phyloP scores from a whole-genome alignment of 2,797 vertebrate species.

The Erethizon dorsatum region DNA sequence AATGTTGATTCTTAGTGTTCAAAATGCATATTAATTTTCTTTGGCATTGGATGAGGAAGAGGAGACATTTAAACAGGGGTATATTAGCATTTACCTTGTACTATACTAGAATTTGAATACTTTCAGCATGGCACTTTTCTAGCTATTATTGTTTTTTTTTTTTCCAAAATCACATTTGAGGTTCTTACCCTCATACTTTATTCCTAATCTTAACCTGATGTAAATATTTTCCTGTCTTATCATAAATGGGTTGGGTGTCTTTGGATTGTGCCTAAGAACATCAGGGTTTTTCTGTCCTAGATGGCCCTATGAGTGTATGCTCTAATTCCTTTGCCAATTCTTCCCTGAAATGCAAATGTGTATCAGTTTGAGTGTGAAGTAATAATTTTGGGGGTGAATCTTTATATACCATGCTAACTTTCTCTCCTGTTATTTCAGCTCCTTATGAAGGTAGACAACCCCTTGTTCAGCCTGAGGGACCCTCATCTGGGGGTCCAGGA shows the following conservation, averaged over 20 bases:
- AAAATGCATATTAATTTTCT: slow-evolving; percentile 44
- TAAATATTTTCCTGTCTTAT: slow-evolving; percentile 46
- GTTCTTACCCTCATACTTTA: neutral
- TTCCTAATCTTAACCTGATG: slow-evolving; percentile 29
- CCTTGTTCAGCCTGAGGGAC: slow-evolving; percentile 90
- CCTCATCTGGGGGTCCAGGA: slow-evolving; percentile 91
- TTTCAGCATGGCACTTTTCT: slow-evolving; percentile 10
- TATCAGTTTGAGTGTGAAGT: slow-evolving; percentile 29
- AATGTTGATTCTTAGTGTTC: slow-evolving; percentile 65
- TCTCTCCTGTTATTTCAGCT: slow-evolving; percentile 86
- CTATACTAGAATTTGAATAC: slow-evolving; percentile 28
- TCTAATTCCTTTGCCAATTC: slow-evolving; percentile 39
- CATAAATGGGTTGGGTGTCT: slow-evolving; percentile 24
- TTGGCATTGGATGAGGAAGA: neutral
- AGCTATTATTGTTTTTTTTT: neutral
- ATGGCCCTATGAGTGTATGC: neutral
- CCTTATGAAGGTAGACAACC: slow-evolving; percentile 90
- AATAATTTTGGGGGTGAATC: slow-evolving; percentile 1
- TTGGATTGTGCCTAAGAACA: slow-evolving; percentile 36
- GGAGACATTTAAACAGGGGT: slow-evolving; percentile 23
- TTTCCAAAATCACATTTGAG: neutral
- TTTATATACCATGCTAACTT: slow-evolving; percentile 61
- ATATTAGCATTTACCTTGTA: slow-evolving; percentile 3
- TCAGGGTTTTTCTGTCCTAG: slow-evolving; percentile 14
- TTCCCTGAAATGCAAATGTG: neutral